phyloP scores from a whole-genome alignment of 2,113 vertebrate species.

The Anarrhichthys ocellatus region DNA sequence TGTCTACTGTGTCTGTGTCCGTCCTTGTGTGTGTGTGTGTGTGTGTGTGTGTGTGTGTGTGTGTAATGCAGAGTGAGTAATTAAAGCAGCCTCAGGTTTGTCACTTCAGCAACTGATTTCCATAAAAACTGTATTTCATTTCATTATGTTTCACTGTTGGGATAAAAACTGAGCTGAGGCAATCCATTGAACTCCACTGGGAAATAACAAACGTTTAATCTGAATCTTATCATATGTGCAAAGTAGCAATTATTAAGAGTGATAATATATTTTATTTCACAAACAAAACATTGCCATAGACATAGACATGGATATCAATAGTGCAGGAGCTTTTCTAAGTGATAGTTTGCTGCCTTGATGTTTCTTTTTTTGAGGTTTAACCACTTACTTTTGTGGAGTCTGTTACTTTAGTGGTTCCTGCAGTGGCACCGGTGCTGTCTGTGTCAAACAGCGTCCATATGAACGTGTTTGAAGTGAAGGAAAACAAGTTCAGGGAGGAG shows the following conservation, averaged over 20 bases:
- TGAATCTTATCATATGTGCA: not conserved
- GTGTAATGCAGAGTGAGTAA: conserved; percentile 20
- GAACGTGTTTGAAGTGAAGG: not conserved
- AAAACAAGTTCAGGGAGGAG: not conserved
- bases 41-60: not conserved
- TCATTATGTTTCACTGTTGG: conserved; percentile 7
- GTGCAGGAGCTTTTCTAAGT: not conserved
- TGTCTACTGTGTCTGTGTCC: not conserved
- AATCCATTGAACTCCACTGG: not conserved
- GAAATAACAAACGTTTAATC: conserved; percentile 9
- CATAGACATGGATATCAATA: not conserved
- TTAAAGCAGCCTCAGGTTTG: conserved; percentile 30
- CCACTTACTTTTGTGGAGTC: not conserved
- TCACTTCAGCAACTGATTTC: conserved; percentile 35
- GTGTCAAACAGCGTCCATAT: not conserved
- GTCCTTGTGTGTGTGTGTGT: not conserved
- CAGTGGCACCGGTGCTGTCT: not conserved
- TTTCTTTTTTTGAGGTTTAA: not conserved
- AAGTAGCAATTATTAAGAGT: not conserved
- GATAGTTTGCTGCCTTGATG: not conserved
- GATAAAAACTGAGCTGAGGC: not conserved
- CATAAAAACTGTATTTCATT: conserved; percentile 7
- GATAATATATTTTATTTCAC: not conserved
- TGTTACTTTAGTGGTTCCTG: not conserved
- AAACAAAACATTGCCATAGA: not conserved